Evolutionary conservation across 1,140 invertebrate species (phyloP), one percentile per base, ranked within the genome.

Genomic region (Ditylenchus dipsaci): DNA sequence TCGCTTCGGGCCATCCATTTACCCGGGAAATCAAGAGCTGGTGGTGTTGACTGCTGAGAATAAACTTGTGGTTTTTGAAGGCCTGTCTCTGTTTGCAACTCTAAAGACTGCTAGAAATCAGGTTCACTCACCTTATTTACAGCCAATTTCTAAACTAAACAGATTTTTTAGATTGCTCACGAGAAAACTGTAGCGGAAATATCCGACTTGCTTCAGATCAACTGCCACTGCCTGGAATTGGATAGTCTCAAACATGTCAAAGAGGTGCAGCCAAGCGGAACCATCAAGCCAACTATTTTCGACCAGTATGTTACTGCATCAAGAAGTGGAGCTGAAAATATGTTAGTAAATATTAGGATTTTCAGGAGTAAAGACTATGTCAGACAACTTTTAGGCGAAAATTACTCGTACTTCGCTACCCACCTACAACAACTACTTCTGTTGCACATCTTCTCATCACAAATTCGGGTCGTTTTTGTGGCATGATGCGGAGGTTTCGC

Each of bases 281-380:
- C 60, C 11, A 49, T 56, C 23, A n/a, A 65, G 27, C 61, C 71
- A 11, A 62, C 23, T 15, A 43, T 23, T 9, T 72, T 72, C 38
- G 71, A 72, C 33, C 71, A 74, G 30, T 74, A 74, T 27, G 58
- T 72, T 9, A 64, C 68, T 27, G 71, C 71, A 9, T 63, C 64
- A 19, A 21, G 33, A 13, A 61, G 59, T 21, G 33, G 49, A 17
- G 65, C 43, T 17, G 68, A 65, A 68, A 67, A 66, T 57, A 65
- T 23, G 64, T 66, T 33, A 45, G 63, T 29, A 38, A 38, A 5
- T 38, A 11, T 38, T 38, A 5, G n/a, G 3, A 38, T 38, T 5
- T 38, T 5, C 33, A 38, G 33, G 3, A 38, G 11, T 38, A 38
- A 38, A 3, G n/a, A 7, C 23, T 53, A 53, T 17, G 3, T 17